A percentile compares a stretch with the other conserved stretches of the same genome.
These are phyloP conservation scores for Carabus problematicus DNA, from an alignment of 2,888 invertebrate species.

Conservation along the genomic window DNA sequence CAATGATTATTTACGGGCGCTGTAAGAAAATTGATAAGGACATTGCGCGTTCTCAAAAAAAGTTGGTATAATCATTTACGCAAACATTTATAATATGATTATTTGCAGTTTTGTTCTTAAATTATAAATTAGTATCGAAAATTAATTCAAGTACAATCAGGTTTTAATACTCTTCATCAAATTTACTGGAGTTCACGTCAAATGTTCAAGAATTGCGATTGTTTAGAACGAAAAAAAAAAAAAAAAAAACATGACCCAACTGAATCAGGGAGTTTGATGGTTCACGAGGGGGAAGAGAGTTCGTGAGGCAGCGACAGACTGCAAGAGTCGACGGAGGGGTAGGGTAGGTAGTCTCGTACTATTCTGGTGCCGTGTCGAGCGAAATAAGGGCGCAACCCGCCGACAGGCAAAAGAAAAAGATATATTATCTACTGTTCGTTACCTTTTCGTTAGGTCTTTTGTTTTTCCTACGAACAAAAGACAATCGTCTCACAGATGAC, in stretches of 20 bases:
- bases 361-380: not conserved
- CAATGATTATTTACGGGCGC: too few relatives aligned
- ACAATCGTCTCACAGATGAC: not conserved
- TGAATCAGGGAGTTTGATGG: too few relatives aligned
- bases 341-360: not conserved
- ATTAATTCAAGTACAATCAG: too few relatives aligned
- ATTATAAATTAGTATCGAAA: too few relatives aligned
- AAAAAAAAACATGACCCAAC: too few relatives aligned
- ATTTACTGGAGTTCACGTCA: not conserved
- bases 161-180: not conserved
- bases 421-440: constrained; percentile 10
- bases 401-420: constrained; percentile 11
- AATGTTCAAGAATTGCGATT: not conserved
- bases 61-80: too few relatives aligned
- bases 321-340: not conserved
- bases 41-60: too few relatives aligned
- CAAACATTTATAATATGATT: not conserved
- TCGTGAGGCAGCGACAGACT: not conserved
- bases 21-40: too few relatives aligned
- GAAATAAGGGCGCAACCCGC: not conserved
- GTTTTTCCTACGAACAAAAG: not conserved
- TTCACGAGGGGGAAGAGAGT: not conserved
- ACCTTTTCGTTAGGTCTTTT: constrained; percentile 2
- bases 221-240: not conserved
- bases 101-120: too few relatives aligned